Base-by-base conservation (phyloP, 2,797 vertebrate species). In the Peromyscus attwateri region DNA sequence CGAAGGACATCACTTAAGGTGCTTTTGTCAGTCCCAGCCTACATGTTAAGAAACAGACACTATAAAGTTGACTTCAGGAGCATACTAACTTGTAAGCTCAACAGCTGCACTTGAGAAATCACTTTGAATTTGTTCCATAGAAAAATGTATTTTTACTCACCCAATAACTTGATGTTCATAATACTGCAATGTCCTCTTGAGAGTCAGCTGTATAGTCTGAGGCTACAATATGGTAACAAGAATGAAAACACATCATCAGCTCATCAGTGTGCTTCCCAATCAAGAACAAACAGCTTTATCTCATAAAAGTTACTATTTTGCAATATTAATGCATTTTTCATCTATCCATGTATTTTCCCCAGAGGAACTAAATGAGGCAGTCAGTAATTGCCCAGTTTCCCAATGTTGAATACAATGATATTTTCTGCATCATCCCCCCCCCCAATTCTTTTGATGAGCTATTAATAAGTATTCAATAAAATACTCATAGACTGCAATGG, bases 151-250 rank as follows among this genome's bases (percentile, higher is more conserved):
- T 94, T 98, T 92, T 95, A 98, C 99, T 99, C 99, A 99, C 99
- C 99, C 99, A 98, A 99, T 99, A 97, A 99, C 99, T 98, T 99
- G 99, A 97, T 99, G 99, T 96, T 99, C 99, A 98, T 99, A 99
- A 98, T 99, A 98, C 90, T 99, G 99, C 97, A 99, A 97, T 14
- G 99, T 99, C 98, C 99, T 99, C 98, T 99, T 99, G 76, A 99
- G 99, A 98, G 99, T 99, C 96, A 99, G 99, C 97, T 98, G 99
- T 98, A 99, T 99, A 90, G 99, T 99, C 99, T 99, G 99, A 46
- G 99, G 99, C 99, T 99, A 98, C 0, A 98, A 97, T 96, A 98
- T 29, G 98, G 98, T 66, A 97, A 98, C 55, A 97, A 98, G 43
- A 92, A 92, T 11, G 97, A 97, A 96, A 87, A 31, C 10, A 95